Evolutionary conservation across 1,140 invertebrate species (phyloP).

Genomic region (Tetragonula clypearis): DNA sequence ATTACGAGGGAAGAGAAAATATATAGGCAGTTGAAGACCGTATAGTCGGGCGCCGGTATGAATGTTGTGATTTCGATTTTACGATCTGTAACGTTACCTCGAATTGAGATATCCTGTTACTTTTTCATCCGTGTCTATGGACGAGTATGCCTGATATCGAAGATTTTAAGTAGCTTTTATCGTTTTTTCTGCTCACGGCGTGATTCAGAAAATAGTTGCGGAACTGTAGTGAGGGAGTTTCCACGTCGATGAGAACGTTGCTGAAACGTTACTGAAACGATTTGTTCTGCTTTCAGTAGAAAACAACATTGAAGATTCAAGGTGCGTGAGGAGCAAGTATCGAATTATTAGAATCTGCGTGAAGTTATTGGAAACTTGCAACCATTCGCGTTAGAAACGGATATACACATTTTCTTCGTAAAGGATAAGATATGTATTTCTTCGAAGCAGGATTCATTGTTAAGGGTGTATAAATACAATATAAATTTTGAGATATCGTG

Average conservation of each 20-base stretch:
- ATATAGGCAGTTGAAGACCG: background rate
- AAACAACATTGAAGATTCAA: background rate
- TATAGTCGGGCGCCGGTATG: background rate
- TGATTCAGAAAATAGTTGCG: background rate
- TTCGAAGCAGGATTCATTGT: background rate
- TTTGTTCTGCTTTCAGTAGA: background rate
- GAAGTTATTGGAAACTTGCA: background rate
- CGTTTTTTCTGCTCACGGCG: background rate
- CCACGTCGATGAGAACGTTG: background rate
- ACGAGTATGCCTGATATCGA: background rate
- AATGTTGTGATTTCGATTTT: background rate
- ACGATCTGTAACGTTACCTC: background rate
- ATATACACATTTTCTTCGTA: background rate
- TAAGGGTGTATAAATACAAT: background rate
- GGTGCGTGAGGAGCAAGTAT: background rate
- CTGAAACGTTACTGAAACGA: background rate
- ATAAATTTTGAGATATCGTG: background rate
- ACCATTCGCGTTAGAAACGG: background rate
- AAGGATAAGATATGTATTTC: background rate
- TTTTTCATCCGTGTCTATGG: background rate
- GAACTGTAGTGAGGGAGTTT: background rate
- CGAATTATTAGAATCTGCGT: background rate
- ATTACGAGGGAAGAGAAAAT: no score
- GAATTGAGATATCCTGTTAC: background rate
- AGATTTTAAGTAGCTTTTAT: background rate